phyloP scores from a whole-genome alignment of 1,140 invertebrate species.

The Muscidifurax raptorellus region DNA sequence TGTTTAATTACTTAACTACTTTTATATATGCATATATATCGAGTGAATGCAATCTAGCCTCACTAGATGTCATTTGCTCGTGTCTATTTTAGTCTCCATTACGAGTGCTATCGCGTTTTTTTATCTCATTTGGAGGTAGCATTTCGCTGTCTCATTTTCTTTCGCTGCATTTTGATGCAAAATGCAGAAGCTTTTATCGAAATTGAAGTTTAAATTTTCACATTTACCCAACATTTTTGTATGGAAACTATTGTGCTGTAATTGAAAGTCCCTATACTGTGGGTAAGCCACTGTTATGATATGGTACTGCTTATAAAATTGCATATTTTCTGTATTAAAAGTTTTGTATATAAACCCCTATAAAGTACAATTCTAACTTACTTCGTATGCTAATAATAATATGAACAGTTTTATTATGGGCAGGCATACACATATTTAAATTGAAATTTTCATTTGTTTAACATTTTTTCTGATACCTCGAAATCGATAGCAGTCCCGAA shows the following conservation, averaged over 20 bases:
- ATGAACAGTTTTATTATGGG: background rate
- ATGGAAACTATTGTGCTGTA: background rate
- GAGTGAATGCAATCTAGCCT: too few species aligned
- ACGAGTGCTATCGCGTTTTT: background rate
- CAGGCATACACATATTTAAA: background rate
- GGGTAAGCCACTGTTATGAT: background rate
- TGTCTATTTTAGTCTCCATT: too few species aligned
- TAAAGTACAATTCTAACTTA: background rate
- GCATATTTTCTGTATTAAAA: background rate
- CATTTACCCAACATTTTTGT: background rate
- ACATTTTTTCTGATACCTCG: too few species aligned
- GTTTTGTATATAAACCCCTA: background rate
- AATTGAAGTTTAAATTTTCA: slow-evolving; percentile 44
- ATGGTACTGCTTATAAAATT: background rate
- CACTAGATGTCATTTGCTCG: too few species aligned
- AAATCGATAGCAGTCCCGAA: too few species aligned
- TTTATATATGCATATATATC: too few species aligned
- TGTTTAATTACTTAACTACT: too few species aligned
- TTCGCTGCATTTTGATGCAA: background rate
- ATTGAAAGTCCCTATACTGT: too few species aligned
- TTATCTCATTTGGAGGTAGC: background rate
- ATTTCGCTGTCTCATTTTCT: background rate
- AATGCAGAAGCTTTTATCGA: slow-evolving; percentile 41
- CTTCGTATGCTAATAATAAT: background rate
- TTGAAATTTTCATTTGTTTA: too few species aligned